Evolutionary conservation across 2,888 invertebrate genomes (phyloP), one percentile per base, ranked within the genome.

Genomic region (Aleiodes alternator): DNA sequence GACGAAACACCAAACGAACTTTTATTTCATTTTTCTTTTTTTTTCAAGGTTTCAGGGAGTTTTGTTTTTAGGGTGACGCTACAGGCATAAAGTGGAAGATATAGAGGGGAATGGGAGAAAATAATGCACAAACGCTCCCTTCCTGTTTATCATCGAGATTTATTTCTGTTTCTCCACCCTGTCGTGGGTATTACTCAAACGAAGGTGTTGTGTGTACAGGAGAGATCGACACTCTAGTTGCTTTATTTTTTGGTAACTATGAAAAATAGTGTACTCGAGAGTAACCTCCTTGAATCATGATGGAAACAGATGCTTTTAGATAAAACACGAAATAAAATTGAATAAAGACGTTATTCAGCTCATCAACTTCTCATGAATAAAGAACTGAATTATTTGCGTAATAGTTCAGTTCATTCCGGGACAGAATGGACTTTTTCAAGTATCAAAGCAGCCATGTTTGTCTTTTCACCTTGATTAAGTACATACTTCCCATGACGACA

Each of bases 121-220:
- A 8, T 29, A 72, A 72, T 64, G 55, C 51, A 76, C 43, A 64
- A 71, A 23, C 56, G 34, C 43, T 14, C 71, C 68, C 72, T 59
- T 53, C 75, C 51, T 69, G 14, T 77, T 75, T 73, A 77, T 77
- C 75, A 77, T 79, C 56, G 69, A 75, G 80, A 79, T 80, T 77
- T 69, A 75, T 74, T 59, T 66, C 34, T 73, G 68, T 75, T 43
- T 64, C 66, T 43, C 38, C 56, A 8, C 48, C 23, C 70, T 76
- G 43, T 53, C 53, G 8, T 16, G 53, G 16, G 8, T 53, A 16
- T 53, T 53, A 16, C 16, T 14, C 53, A 16, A 16, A 53, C 53
- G 53, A 14, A 53, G 16, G 16, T 16, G 53, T 16, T 16, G 16
- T 16, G 16, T 53, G 6, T 53, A 53, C 16, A 53, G 8, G 7